Evolutionary conservation across 2,113 vertebrate genomes (phyloP).

Genomic region (Apeltes quadracus): DNA sequence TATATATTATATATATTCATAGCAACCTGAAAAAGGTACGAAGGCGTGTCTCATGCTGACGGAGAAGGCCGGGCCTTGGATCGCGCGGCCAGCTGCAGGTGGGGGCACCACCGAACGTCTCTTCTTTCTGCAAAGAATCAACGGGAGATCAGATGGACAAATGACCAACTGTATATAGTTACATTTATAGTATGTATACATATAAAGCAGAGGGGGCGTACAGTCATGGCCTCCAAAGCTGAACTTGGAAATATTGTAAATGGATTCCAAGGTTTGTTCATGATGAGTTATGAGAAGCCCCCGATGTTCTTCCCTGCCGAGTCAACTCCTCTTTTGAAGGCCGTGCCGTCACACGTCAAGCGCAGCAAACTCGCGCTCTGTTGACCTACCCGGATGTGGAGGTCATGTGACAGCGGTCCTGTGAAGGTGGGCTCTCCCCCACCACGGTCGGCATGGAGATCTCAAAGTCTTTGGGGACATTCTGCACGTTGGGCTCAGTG

Average conservation of each 20-base stretch:
- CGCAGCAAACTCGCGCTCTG: not conserved
- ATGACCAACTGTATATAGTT: too few relatives aligned
- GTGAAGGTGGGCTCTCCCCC: slow-evolving; percentile 87
- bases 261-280: too few relatives aligned
- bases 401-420: slow-evolving; percentile 36
- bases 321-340: not conserved
- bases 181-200: too few relatives aligned
- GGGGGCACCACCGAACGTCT: slow-evolving; percentile 42
- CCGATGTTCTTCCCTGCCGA: not conserved
- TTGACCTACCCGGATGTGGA: slow-evolving; percentile 66
- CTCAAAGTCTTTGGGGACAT: slow-evolving; percentile 96
- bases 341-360: not conserved
- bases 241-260: too few relatives aligned
- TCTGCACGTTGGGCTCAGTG: slow-evolving; percentile 96
- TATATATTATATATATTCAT: not conserved
- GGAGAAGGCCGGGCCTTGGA: slow-evolving; percentile 83
- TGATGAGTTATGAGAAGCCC: not conserved
- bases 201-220: too few relatives aligned
- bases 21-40: slow-evolving; percentile 90
- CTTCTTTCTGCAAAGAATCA: slow-evolving; percentile 57
- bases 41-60: slow-evolving; percentile 97
- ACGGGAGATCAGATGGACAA: not conserved
- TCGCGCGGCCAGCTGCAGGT: slow-evolving; percentile 35
- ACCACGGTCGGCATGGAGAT: slow-evolving; percentile 88
- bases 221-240: too few relatives aligned